Percentiles rank a stretch among this genome's conserved stretches.
These are phyloP conservation scores for Caerostris darwini DNA, from an alignment of 1,140 invertebrate genomes.

Conservation along the genomic window DNA sequence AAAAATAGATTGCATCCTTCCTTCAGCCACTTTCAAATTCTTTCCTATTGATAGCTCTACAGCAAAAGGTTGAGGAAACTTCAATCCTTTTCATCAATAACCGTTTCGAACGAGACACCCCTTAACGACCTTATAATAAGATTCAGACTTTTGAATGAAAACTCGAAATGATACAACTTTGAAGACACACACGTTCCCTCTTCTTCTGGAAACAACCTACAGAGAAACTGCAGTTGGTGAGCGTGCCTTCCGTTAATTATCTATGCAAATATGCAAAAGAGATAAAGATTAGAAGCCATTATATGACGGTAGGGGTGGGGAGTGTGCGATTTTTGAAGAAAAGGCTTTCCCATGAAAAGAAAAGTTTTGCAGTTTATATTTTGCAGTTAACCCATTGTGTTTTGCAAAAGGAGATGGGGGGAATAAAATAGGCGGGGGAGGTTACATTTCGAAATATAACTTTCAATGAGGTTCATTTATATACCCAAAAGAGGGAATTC, in stretches of 20 bases:
- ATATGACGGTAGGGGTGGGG: not conserved
- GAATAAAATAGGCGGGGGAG: too few species aligned
- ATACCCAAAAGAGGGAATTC: too few species aligned
- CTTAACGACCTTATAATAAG: conserved; percentile 37
- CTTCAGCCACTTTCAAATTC: too few species aligned
- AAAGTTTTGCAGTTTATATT: conserved; percentile 41
- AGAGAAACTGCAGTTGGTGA: not conserved
- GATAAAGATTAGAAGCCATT: conserved; percentile 64
- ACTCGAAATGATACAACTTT: not conserved
- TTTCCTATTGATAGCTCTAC: too few species aligned
- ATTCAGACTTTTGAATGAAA: not conserved
- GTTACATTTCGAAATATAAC: too few species aligned
- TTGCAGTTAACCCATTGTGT: conserved; percentile 25
- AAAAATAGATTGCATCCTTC: too few species aligned
- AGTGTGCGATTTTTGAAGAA: conserved; percentile 17
- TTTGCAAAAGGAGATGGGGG: not conserved
- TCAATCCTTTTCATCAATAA: not conserved
- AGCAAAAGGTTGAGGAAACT: too few species aligned
- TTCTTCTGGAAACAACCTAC: not conserved
- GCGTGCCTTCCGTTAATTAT: conserved; percentile 19
- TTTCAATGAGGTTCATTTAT: too few species aligned
- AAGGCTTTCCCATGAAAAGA: not conserved
- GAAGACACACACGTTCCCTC: not conserved
- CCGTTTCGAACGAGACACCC: too few species aligned
- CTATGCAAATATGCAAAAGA: conserved; percentile 64